A percentile compares a stretch with the other conserved stretches of the same genome.
phyloP scores from a whole-genome alignment of 2,113 vertebrate species.

The Corythoichthys intestinalis region DNA sequence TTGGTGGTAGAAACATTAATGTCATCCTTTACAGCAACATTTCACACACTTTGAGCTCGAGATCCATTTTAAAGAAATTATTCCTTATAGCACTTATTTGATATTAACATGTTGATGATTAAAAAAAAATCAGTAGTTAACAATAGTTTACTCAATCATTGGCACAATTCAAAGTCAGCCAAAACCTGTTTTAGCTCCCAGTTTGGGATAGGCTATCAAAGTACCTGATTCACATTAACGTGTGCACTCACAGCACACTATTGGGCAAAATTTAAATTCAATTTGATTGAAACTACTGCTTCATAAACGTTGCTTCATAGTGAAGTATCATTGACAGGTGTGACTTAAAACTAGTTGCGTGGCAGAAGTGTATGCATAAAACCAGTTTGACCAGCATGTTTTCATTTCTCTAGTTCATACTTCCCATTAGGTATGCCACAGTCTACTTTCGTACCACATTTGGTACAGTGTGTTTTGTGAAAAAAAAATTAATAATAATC shows the following conservation, averaged over 20 bases:
- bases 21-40: neutral
- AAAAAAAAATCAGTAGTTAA: neutral
- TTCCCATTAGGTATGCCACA: neutral
- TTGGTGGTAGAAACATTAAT: neutral
- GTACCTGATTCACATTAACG: neutral
- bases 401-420: slow-evolving; percentile 1
- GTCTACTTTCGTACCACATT: neutral
- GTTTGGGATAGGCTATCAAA: neutral
- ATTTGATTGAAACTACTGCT: neutral
- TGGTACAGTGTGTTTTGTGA: neutral
- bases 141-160: neutral
- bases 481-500: neutral
- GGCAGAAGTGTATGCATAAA: neutral
- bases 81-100: too few species aligned
- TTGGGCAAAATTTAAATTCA: neutral
- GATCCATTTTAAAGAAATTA: neutral
- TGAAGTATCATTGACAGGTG: too few species aligned
- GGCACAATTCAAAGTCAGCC: too few species aligned
- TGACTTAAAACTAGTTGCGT: neutral
- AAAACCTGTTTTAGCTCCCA: neutral
- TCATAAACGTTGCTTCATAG: neutral
- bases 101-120: too few species aligned
- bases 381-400: neutral
- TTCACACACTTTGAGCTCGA: neutral
- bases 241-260: neutral